Evolutionary conservation across 2,797 vertebrate species (phyloP).

Genomic region (Chelon auratus): DNA sequence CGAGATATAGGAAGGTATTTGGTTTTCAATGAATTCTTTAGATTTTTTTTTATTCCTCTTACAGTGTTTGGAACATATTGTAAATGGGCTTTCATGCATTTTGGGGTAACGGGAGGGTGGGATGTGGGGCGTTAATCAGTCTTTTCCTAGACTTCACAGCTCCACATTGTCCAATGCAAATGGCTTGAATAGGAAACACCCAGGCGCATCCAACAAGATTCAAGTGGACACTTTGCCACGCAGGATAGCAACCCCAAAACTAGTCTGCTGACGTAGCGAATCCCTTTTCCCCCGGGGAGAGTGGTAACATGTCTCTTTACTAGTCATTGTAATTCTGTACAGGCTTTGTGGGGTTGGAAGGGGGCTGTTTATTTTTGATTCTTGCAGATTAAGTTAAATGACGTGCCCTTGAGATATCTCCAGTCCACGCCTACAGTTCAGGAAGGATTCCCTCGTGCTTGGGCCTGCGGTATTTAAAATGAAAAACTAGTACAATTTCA

Average conservation of each 20-base stretch:
- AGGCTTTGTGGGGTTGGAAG: constrained; percentile 74
- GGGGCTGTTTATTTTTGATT: constrained; percentile 84
- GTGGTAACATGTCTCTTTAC: constrained; percentile 79
- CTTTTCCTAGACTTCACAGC: constrained; percentile 87
- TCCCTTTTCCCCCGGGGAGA: constrained; percentile 65
- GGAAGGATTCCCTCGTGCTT: constrained; percentile 75
- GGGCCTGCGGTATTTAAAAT: constrained; percentile 79
- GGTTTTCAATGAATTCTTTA: constrained; percentile 39
- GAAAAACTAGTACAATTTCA: constrained; percentile 63
- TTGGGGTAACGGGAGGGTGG: constrained; percentile 56
- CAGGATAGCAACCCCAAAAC: constrained; percentile 76
- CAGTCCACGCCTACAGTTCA: constrained; percentile 69
- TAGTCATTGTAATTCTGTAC: constrained; percentile 68
- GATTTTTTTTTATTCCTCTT: constrained; percentile 3
- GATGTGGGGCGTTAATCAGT: constrained; percentile 82
- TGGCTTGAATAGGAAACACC: constrained; percentile 75
- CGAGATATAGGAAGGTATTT: constrained; percentile 82
- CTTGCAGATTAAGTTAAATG: constrained; percentile 83
- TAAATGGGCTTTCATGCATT: constrained; percentile 43
- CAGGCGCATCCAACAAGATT: constrained; percentile 63
- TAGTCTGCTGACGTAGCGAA: constrained; percentile 75
- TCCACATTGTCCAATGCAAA: constrained; percentile 70
- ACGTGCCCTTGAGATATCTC: constrained; percentile 70
- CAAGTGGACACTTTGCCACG: constrained; percentile 74
- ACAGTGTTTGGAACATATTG: constrained; percentile 32